Conservation (phyloP, 2,113 vertebrate genomes). For the Thalassarche chlororhynchos region DNA sequence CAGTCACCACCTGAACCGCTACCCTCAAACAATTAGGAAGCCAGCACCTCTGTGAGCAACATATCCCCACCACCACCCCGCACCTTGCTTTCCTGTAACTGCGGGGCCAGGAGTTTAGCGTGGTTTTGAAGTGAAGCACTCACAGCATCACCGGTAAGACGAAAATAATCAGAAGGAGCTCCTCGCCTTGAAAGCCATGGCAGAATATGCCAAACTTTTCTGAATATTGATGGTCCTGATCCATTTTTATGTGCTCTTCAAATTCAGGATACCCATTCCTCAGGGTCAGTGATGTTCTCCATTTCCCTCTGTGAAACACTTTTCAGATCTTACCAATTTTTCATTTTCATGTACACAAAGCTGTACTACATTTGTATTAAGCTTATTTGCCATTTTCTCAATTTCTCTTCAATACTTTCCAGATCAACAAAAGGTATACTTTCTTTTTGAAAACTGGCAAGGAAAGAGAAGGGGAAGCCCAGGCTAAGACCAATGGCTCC, state of each 20-base stretch:
- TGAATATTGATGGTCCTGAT: not conserved
- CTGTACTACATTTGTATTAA: not conserved
- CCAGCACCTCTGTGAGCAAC: not conserved
- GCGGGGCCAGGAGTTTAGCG: not conserved
- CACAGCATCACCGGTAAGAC: not conserved
- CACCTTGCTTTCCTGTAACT: not conserved
- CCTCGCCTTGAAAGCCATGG: not conserved
- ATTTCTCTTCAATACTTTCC: not conserved
- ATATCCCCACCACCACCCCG: too few relatives aligned
- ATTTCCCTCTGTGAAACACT: not conserved
- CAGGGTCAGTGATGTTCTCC: not conserved
- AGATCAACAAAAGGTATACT: not conserved
- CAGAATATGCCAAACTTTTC: not conserved
- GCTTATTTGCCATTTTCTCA: not conserved
- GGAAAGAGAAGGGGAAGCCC: not conserved
- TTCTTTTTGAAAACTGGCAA: not conserved
- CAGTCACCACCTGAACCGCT: not conserved
- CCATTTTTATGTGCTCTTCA: not conserved
- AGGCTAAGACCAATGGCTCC: not conserved
- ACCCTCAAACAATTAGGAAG: not conserved
- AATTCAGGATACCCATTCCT: not conserved
- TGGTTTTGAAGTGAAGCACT: not conserved
- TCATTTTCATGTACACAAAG: not conserved
- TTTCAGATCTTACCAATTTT: not conserved
- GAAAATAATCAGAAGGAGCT: not conserved